Conservation (phyloP, 2,888 invertebrate genomes). For the Protodeltote pygarga region DNA sequence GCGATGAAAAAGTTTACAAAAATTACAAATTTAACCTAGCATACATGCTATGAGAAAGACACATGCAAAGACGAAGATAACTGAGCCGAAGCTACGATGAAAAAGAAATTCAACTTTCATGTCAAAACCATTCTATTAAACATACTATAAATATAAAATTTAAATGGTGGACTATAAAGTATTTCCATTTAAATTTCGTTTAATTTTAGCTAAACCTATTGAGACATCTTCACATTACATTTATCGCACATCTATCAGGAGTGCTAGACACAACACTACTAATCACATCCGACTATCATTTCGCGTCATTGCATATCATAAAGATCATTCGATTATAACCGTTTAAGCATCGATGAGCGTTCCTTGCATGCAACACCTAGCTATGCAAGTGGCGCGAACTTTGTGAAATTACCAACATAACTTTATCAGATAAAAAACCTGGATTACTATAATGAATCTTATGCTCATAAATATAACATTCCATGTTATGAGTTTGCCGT, state of each 20-base stretch:
- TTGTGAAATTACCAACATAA: conserved; percentile 52
- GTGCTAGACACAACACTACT: conserved; percentile 29
- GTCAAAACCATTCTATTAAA: neutral
- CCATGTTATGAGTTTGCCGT: conserved; percentile 10
- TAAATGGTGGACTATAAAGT: neutral
- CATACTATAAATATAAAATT: neutral
- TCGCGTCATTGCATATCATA: conserved; percentile 51
- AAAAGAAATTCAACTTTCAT: too few species aligned
- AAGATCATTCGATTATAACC: conserved; percentile 62
- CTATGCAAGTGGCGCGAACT: conserved; percentile 73
- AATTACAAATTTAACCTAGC: too few species aligned
- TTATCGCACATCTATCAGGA: conserved; percentile 35
- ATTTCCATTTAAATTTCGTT: conserved; percentile 3
- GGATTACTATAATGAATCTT: conserved; percentile 18
- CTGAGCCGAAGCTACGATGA: too few species aligned
- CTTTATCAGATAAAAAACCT: conserved; percentile 18
- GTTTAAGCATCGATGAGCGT: conserved; percentile 57
- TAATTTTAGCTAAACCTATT: conserved; percentile 6
- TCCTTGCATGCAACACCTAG: conserved; percentile 62
- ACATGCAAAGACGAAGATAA: too few species aligned
- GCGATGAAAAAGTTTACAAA: too few species aligned
- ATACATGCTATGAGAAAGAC: too few species aligned
- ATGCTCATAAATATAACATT: conserved; percentile 25
- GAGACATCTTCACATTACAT: conserved; percentile 25
- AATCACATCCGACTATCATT: conserved; percentile 44